Evolutionary conservation across 2,113 vertebrate genomes (phyloP).

Genomic region (Crotalus horridus): DNA sequence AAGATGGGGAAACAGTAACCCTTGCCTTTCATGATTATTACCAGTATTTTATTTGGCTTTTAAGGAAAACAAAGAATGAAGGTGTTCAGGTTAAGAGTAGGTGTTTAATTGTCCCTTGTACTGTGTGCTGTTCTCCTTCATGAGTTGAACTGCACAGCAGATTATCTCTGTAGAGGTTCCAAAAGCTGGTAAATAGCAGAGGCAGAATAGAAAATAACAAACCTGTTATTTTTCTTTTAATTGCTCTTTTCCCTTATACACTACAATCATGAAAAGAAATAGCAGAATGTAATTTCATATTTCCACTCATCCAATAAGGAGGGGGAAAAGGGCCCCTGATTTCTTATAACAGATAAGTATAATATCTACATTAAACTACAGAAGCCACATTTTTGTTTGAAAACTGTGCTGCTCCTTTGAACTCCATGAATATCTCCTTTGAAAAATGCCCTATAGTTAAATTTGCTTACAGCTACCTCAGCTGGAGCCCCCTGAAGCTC

Average conservation of each 20-base stretch:
- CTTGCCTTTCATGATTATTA: background rate
- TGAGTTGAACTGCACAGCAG: constrained; percentile 11
- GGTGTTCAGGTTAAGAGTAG: background rate
- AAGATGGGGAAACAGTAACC: background rate
- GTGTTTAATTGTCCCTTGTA: constrained; percentile 4
- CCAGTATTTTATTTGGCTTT: background rate
- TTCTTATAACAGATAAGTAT: constrained; percentile 33
- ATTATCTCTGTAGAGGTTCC: background rate
- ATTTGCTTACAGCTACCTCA: constrained; percentile 51
- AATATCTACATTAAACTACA: constrained; percentile 59
- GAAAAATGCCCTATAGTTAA: constrained; percentile 59
- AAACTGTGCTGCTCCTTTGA: constrained; percentile 62
- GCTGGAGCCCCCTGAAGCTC: constrained; percentile 38
- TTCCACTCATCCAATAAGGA: constrained; percentile 26
- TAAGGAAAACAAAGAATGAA: background rate
- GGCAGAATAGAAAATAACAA: constrained; percentile 8
- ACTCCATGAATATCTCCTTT: constrained; percentile 60
- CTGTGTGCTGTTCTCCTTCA: constrained; percentile 23
- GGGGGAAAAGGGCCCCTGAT: constrained; percentile 13
- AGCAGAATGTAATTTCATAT: constrained; percentile 30
- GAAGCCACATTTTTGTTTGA: constrained; percentile 58
- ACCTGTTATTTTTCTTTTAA: constrained; percentile 20
- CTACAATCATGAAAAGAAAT: constrained; percentile 21
- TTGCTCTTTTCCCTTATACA: background rate
- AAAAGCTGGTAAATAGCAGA: constrained; percentile 35